Evolutionary conservation across 2,113 vertebrate genomes (phyloP).

Genomic region (Acanthochromis polyacanthus): DNA sequence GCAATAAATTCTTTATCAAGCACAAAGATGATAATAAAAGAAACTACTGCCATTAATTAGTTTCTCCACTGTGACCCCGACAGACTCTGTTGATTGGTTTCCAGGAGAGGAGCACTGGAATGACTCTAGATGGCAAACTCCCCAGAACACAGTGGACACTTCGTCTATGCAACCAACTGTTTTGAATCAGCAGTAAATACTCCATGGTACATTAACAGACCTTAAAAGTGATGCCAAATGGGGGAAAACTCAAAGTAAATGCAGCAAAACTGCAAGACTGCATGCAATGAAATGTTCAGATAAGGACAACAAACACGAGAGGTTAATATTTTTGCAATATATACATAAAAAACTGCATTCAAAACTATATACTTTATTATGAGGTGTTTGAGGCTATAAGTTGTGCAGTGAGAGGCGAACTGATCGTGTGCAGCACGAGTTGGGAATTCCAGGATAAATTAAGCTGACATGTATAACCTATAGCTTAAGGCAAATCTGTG

Average conservation of each 20-base stretch:
- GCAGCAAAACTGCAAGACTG: constrained; percentile 5
- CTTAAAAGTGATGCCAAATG: constrained; percentile 23
- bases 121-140: constrained; percentile 49
- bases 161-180: constrained; percentile 28
- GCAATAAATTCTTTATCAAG: constrained; percentile 61
- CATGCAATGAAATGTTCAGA: constrained; percentile 13
- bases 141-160: constrained; percentile 62
- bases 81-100: constrained; percentile 68
- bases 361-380: background rate
- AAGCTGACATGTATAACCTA: constrained; percentile 37
- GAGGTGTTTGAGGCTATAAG: constrained; percentile 9
- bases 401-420: background rate
- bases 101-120: constrained; percentile 70
- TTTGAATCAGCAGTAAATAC: constrained; percentile 51
- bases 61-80: constrained; percentile 39
- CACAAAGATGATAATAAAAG: constrained; percentile 61
- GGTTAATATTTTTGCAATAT: background rate
- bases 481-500: constrained; percentile 58
- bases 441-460: constrained; percentile 45
- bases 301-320: background rate
- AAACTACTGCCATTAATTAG: constrained; percentile 67
- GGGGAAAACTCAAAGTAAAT: constrained; percentile 12
- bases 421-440: constrained; percentile 15
- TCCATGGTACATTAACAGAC: constrained; percentile 49
- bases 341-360: background rate